Percentiles rank a stretch among this genome's conserved stretches.
Conservation (phyloP, 1,140 invertebrate species). For the Leptinotarsa undecemlineata region DNA sequence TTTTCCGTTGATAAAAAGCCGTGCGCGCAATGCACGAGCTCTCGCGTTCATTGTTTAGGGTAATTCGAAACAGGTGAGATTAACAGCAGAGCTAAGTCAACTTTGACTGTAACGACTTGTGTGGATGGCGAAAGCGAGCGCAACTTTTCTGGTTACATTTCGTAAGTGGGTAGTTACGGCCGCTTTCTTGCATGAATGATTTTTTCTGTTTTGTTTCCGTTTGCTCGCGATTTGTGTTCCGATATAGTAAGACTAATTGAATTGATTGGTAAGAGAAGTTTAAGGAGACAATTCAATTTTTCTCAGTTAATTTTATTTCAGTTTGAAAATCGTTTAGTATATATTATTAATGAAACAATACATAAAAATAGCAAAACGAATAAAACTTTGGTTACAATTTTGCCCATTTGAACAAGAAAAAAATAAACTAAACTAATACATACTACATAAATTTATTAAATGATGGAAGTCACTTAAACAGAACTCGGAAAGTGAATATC, state of each 20-base stretch:
- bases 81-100: constrained; percentile 7
- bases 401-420: no score
- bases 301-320: no score
- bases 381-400: no score
- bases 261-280: no score
- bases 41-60: constrained; percentile 53
- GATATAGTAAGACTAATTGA: not conserved
- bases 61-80: constrained; percentile 53
- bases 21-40: constrained; percentile 55
- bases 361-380: no score
- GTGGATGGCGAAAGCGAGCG: not conserved
- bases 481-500: no score
- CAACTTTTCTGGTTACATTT: not conserved
- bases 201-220: not conserved
- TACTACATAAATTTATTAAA: no score
- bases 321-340: no score
- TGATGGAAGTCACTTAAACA: no score
- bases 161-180: not conserved
- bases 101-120: not conserved
- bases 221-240: not conserved
- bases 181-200: not conserved
- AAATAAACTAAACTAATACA: no score
- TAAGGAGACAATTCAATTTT: no score
- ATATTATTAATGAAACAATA: no score
- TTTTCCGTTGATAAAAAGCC: constrained; percentile 38